These are phyloP conservation scores for Apodemia hepburni DNA, from an alignment of 2,888 invertebrate species.

Conservation along the genomic window DNA sequence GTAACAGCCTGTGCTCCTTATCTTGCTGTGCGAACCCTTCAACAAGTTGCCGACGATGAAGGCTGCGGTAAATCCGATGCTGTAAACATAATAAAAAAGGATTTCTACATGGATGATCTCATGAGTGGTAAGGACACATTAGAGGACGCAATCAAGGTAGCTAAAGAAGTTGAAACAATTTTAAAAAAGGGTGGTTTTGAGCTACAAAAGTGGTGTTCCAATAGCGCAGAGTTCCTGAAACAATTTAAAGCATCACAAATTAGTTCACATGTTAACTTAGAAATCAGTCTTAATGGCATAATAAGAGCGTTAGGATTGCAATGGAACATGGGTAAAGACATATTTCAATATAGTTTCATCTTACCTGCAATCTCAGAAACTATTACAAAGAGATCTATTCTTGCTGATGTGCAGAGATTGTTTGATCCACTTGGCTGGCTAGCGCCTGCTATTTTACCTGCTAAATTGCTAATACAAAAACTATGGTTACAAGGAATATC, in stretches of 20 bases:
- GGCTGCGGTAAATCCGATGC: conserved; percentile 7
- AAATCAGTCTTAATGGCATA: too few species aligned
- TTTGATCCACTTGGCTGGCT: conserved; percentile 34
- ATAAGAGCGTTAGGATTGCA: conserved; percentile 27
- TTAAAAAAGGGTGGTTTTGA: conserved; percentile 29
- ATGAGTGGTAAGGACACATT: conserved; percentile 22
- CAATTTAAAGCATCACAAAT: conserved; percentile 21
- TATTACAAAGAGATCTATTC: conserved; percentile 32
- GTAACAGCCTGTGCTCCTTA: conserved; percentile 33
- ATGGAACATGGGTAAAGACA: conserved; percentile 33
- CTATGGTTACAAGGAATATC: conserved; percentile 31
- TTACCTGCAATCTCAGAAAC: neutral
- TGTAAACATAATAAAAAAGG: conserved; percentile 24
- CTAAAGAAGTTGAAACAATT: conserved; percentile 18
- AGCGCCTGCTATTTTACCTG: conserved; percentile 24
- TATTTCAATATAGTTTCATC: conserved; percentile 28
- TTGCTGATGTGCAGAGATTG: conserved; percentile 31
- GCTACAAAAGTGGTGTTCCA: conserved; percentile 34
- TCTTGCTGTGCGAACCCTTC: conserved; percentile 29
- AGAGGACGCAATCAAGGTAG: conserved; percentile 20
- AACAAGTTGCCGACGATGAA: conserved; percentile 28
- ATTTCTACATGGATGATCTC: conserved; percentile 32
- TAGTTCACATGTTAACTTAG: conserved; percentile 16
- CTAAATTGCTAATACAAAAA: conserved; percentile 29
- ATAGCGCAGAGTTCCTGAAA: conserved; percentile 26